A percentile compares a stretch with the other conserved stretches of the same genome.
Evolutionary conservation across 2,888 invertebrate genomes (phyloP).

Genomic region (Lithophane ornitopus): DNA sequence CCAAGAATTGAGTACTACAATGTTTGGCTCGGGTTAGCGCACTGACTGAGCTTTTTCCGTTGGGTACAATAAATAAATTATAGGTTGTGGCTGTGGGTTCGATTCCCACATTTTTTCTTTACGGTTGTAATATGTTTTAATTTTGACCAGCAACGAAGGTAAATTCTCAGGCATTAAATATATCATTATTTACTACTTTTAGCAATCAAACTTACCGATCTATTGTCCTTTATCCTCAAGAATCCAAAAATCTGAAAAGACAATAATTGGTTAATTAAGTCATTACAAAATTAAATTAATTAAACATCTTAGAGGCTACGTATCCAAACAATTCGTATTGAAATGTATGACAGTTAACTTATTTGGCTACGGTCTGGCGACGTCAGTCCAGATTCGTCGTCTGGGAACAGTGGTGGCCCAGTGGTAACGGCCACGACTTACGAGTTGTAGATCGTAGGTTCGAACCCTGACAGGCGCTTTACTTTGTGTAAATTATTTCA

Average conservation of each 20-base stretch:
- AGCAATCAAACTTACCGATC: constrained; percentile 4
- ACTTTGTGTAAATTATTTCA: no score
- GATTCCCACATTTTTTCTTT: background rate
- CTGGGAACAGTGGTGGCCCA: no score
- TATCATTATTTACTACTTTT: background rate
- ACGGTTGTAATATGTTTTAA: background rate
- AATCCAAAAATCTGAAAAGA: constrained; percentile 37
- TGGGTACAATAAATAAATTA: background rate
- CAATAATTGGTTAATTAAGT: background rate
- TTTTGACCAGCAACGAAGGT: background rate
- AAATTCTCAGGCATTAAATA: no score
- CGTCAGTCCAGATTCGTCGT: no score
- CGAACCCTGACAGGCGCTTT: no score
- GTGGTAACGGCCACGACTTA: no score
- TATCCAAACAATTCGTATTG: no score
- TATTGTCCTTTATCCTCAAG: background rate
- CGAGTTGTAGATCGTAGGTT: no score
- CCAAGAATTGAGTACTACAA: constrained; percentile 20
- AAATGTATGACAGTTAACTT: no score
- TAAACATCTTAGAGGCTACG: no score
- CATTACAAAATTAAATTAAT: background rate
- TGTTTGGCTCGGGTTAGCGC: background rate
- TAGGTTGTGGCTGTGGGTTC: background rate
- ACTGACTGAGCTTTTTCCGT: background rate
- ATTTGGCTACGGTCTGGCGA: no score